These are phyloP conservation scores for Standfussiana lucernea DNA, from an alignment of 2,888 invertebrate species.

Conservation along the genomic window DNA sequence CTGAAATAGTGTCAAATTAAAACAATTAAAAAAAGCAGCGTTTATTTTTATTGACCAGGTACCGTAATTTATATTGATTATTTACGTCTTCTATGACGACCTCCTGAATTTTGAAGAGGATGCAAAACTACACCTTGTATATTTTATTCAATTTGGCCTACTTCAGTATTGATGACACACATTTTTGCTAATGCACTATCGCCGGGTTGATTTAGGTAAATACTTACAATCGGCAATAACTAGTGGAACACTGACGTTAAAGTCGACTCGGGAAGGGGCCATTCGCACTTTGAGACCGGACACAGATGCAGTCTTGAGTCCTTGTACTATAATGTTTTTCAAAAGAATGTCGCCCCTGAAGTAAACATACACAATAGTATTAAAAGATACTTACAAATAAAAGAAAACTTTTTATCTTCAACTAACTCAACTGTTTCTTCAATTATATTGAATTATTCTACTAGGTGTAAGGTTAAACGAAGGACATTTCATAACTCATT, in stretches of 20 bases:
- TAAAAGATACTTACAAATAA: neutral
- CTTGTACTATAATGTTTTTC: constrained; percentile 23
- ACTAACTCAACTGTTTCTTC: neutral
- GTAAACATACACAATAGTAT: neutral
- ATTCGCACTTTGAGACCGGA: constrained; percentile 39
- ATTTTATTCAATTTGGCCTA: no score
- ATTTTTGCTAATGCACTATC: neutral
- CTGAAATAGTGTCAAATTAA: no score
- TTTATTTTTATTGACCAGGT: no score
- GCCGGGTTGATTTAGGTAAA: neutral
- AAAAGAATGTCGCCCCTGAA: constrained; percentile 38
- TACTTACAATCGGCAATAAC: constrained; percentile 29
- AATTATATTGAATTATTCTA: neutral
- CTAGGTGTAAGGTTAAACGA: neutral
- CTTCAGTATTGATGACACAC: neutral
- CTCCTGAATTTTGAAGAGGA: no score
- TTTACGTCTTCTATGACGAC: no score
- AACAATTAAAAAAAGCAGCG: no score
- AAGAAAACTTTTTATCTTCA: neutral
- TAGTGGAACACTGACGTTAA: constrained; percentile 36
- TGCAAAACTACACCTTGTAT: no score
- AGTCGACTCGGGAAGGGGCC: constrained; percentile 37
- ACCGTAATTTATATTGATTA: no score
- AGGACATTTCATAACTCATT: neutral
- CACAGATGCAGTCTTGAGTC: constrained; percentile 23